These are phyloP conservation scores for Vimba vimba DNA, from an alignment of 2,113 vertebrate species.

Conservation along the genomic window DNA sequence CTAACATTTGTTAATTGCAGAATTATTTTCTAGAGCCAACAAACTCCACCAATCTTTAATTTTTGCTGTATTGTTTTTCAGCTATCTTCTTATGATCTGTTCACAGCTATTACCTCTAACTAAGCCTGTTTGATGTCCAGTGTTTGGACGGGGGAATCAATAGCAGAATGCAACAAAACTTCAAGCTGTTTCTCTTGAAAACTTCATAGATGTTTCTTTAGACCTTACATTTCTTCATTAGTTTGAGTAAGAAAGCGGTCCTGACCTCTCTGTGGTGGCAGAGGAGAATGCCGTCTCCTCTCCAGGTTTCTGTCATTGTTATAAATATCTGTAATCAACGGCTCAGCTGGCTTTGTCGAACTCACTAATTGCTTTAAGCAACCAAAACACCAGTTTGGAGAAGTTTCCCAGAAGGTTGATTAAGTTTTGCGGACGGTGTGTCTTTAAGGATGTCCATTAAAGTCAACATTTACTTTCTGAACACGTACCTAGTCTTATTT, in stretches of 20 bases:
- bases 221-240: too few relatives aligned
- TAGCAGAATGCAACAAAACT: not conserved
- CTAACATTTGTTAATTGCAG: not conserved
- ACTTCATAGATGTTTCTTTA: not conserved
- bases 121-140: conserved; percentile 3
- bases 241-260: conserved; percentile 46
- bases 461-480: conserved; percentile 8
- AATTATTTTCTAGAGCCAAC: not conserved
- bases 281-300: conserved; percentile 37
- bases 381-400: conserved; percentile 62
- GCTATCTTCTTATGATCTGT: not conserved
- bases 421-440: not conserved
- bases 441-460: conserved; percentile 9
- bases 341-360: conserved; percentile 69
- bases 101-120: not conserved
- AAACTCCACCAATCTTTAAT: not conserved
- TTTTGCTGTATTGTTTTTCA: not conserved
- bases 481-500: not conserved
- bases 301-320: conserved; percentile 68
- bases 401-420: conserved; percentile 45
- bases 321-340: conserved; percentile 77
- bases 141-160: not conserved
- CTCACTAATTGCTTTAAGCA: conserved; percentile 72
- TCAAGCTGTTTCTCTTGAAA: not conserved
- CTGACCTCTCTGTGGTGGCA: conserved; percentile 61